A percentile compares a stretch with the other conserved stretches of the same genome.
phyloP scores from a whole-genome alignment of 2,113 vertebrate species.

The Tiliqua scincoides region DNA sequence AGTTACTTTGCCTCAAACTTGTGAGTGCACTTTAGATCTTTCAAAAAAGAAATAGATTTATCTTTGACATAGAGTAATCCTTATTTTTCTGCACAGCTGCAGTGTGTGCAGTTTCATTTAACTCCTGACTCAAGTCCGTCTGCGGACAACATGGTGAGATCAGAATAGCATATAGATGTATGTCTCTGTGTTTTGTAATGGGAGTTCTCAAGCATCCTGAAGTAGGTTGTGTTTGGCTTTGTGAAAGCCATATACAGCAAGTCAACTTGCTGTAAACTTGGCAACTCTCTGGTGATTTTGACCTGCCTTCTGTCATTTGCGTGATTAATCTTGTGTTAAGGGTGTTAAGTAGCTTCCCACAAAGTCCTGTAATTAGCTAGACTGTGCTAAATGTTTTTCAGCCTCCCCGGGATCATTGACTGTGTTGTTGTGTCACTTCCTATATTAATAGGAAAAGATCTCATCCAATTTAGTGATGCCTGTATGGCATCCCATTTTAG shows the following conservation, averaged over 20 bases:
- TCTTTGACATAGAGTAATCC: too few relatives aligned
- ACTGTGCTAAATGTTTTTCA: background rate
- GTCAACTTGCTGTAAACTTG: background rate
- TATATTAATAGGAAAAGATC: slow-evolving; percentile 1
- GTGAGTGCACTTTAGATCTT: too few relatives aligned
- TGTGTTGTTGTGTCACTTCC: slow-evolving; percentile 6
- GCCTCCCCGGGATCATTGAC: background rate
- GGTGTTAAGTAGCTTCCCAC: background rate
- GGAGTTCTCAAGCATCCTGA: background rate
- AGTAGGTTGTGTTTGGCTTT: background rate
- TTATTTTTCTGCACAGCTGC: too few relatives aligned
- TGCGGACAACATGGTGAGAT: background rate
- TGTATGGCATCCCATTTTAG: background rate
- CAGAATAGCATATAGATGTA: background rate
- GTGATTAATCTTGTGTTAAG: background rate
- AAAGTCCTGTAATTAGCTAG: background rate
- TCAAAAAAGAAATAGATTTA: too few relatives aligned
- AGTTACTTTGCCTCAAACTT: too few relatives aligned
- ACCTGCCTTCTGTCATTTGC: background rate
- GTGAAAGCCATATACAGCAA: background rate
- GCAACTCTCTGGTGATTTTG: background rate
- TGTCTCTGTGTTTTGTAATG: background rate
- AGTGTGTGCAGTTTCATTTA: too few relatives aligned
- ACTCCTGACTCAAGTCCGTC: too few relatives aligned
- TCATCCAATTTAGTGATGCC: slow-evolving; percentile 29